phyloP scores from a whole-genome alignment of 2,113 vertebrate genomes.

The Sebastes schlegelii region DNA sequence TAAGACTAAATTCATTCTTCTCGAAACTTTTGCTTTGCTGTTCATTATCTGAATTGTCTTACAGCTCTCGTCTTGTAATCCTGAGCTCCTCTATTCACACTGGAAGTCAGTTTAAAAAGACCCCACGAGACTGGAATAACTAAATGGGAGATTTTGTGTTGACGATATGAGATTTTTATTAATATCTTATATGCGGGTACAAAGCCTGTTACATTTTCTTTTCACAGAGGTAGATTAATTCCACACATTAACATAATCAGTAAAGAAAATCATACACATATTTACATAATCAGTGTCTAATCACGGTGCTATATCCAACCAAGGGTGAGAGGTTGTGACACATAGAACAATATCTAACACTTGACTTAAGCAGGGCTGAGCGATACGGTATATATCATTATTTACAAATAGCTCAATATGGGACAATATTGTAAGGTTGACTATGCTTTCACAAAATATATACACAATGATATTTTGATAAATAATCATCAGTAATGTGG shows the following conservation, averaged over 20 bases:
- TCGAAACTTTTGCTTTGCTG: conserved; percentile 66
- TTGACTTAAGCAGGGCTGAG: not conserved
- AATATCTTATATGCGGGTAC: conserved; percentile 18
- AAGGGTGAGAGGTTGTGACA: conserved; percentile 8
- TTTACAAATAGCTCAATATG: too few relatives aligned
- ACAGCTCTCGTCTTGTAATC: conserved; percentile 59
- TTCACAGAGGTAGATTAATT: conserved; percentile 24
- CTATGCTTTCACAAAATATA: too few relatives aligned
- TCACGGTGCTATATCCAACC: conserved; percentile 3
- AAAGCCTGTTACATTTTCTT: conserved; percentile 31
- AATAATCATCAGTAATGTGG: too few relatives aligned
- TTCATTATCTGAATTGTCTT: conserved; percentile 69
- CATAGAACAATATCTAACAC: conserved; percentile 5
- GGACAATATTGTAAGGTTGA: too few relatives aligned
- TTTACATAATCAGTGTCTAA: conserved; percentile 44
- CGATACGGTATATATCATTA: too few relatives aligned
- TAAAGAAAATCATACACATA: conserved; percentile 35
- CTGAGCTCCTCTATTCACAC: conserved; percentile 43
- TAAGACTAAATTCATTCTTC: conserved; percentile 65
- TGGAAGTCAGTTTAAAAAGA: conserved; percentile 38
- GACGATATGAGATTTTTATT: conserved; percentile 39
- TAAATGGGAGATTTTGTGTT: conserved; percentile 39
- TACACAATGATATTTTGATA: too few relatives aligned
- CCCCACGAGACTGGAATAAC: conserved; percentile 39
- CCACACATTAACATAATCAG: conserved; percentile 40